phyloP scores from a whole-genome alignment of 2,888 invertebrate genomes.

The Pycnomerus fuliginosus region DNA sequence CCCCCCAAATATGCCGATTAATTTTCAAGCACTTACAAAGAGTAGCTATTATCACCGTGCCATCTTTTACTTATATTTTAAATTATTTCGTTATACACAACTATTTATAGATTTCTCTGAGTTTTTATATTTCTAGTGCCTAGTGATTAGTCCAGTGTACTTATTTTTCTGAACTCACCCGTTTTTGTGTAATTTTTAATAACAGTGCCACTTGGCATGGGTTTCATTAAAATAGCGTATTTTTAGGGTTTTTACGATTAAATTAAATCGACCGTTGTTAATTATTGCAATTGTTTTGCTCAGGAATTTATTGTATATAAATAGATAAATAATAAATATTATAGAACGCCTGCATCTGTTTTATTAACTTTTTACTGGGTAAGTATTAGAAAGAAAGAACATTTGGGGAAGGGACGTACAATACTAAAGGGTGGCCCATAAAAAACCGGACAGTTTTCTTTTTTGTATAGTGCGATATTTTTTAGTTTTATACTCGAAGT shows the following conservation, averaged over 20 bases:
- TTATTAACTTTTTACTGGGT: too few species aligned
- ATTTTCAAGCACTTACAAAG: constrained; percentile 9
- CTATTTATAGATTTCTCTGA: too few species aligned
- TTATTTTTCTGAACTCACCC: constrained; percentile 10
- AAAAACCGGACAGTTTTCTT: too few species aligned
- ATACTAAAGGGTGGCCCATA: too few species aligned
- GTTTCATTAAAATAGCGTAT: too few species aligned
- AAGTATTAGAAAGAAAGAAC: too few species aligned
- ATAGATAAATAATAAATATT: constrained; percentile 16
- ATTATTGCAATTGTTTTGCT: constrained; percentile 47
- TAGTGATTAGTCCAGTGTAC: constrained; percentile 15
- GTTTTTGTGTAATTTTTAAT: constrained; percentile 16
- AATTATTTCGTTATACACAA: constrained; percentile 11
- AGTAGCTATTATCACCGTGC: constrained; percentile 28
- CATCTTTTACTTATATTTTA: constrained; percentile 26
- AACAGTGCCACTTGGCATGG: too few species aligned
- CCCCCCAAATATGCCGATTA: constrained; percentile 21
- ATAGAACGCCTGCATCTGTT: too few species aligned
- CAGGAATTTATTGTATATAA: constrained; percentile 48
- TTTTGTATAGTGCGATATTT: too few species aligned
- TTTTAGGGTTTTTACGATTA: constrained; percentile 37
- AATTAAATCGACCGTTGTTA: constrained; percentile 35
- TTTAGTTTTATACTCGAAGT: too few species aligned
- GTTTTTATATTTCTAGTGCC: constrained; percentile 16
- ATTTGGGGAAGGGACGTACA: too few species aligned